A percentile compares a stretch with the other conserved stretches of the same genome.
Conservation (phyloP, 2,113 vertebrate species). For the Copsychus sechellarum region DNA sequence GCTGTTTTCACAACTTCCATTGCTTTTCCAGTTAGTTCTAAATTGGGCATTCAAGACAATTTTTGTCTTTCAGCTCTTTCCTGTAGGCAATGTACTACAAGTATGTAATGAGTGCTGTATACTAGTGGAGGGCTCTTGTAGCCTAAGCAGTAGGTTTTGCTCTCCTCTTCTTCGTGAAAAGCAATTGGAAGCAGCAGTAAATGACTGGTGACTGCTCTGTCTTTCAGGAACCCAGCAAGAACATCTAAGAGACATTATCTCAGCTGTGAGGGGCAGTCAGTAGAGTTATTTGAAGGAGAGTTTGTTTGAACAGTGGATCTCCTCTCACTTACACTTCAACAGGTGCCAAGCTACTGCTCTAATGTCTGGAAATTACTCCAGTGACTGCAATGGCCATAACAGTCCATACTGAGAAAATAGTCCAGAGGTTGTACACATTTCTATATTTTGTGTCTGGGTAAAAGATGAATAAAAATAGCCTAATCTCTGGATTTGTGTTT, state of each 20-base stretch:
- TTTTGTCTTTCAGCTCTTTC: neutral
- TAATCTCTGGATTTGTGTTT: neutral
- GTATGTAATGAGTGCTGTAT: neutral
- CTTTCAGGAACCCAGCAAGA: neutral
- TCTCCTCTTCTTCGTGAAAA: neutral
- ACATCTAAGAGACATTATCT: neutral
- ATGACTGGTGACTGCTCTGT: neutral
- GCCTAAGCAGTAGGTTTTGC: neutral
- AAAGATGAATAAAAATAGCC: neutral
- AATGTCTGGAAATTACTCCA: neutral
- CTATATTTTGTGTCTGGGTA: neutral
- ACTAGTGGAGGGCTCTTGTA: neutral
- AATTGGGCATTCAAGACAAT: fast-evolving
- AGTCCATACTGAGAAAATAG: neutral
- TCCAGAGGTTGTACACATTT: neutral
- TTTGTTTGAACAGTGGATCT: neutral
- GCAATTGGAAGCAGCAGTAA: neutral
- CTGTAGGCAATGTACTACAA: neutral
- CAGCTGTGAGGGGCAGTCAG: neutral
- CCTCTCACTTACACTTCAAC: neutral
- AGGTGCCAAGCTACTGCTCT: neutral
- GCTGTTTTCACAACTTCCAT: neutral
- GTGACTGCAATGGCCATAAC: neutral
- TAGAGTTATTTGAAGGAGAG: neutral
- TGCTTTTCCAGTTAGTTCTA: neutral